Percentiles rank a stretch among this genome's conserved stretches.
Evolutionary conservation across 2,888 invertebrate species (phyloP).

Genomic region (Sympetrum striolatum): DNA sequence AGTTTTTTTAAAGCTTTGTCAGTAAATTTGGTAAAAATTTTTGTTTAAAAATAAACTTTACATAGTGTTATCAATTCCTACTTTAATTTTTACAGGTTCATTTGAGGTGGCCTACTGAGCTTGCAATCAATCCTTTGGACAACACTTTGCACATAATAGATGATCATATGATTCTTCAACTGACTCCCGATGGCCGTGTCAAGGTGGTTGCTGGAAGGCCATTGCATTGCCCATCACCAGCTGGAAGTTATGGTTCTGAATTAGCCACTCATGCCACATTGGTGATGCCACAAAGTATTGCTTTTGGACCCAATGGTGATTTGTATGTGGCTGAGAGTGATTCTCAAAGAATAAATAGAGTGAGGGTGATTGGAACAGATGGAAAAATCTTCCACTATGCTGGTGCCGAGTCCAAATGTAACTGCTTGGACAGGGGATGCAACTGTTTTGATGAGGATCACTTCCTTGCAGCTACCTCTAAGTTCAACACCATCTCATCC

Average conservation of each 20-base stretch:
- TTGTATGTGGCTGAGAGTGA: constrained; percentile 96
- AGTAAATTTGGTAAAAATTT: too few relatives aligned
- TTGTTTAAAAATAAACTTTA: too few relatives aligned
- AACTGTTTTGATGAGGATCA: constrained; percentile 93
- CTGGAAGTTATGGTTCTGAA: constrained; percentile 81
- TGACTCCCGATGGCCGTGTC: constrained; percentile 89
- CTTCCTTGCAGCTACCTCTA: constrained; percentile 89
- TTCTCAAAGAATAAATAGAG: constrained; percentile 90
- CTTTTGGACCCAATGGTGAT: constrained; percentile 90
- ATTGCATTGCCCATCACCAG: constrained; percentile 86
- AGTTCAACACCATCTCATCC: constrained; percentile 93
- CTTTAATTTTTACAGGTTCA: constrained; percentile 67
- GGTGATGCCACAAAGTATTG: constrained; percentile 92
- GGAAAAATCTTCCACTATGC: constrained; percentile 93
- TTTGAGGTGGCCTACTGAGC: constrained; percentile 93
- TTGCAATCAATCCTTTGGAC: constrained; percentile 93
- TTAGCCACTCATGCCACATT: constrained; percentile 89
- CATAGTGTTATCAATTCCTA: too few relatives aligned
- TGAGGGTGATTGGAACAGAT: constrained; percentile 89
- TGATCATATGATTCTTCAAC: constrained; percentile 91
- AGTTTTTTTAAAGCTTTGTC: too few relatives aligned
- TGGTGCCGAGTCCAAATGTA: constrained; percentile 92
- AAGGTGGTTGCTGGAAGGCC: constrained; percentile 94
- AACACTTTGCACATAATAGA: constrained; percentile 95
- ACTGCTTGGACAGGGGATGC: constrained; percentile 89